These are phyloP conservation scores for Philereme vetulata DNA, from an alignment of 2,888 invertebrate species.

Conservation along the genomic window DNA sequence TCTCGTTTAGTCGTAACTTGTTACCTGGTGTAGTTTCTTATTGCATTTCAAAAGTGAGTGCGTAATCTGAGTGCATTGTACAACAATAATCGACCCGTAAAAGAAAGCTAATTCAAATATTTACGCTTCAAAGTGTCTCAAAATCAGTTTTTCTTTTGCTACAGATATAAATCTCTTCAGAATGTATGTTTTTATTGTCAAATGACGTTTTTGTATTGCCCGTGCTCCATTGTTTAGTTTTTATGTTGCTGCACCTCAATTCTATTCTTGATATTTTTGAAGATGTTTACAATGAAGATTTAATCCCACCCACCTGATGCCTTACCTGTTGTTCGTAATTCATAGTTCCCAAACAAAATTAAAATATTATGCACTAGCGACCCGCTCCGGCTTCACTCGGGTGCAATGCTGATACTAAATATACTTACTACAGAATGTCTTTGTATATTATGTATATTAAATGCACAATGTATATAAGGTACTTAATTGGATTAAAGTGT, in stretches of 20 bases:
- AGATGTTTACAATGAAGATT: slow-evolving; percentile 3
- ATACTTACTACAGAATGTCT: too few species aligned
- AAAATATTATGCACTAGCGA: background rate
- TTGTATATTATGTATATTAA: too few species aligned
- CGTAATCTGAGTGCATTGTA: background rate
- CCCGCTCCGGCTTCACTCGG: too few species aligned
- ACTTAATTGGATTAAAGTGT: too few species aligned
- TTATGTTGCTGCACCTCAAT: slow-evolving; percentile 23
- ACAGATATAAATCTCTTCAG: slow-evolving; percentile 6
- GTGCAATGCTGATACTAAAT: too few species aligned
- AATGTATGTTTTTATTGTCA: slow-evolving; percentile 30
- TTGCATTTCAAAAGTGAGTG: slow-evolving; percentile 2
- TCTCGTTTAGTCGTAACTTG: slow-evolving; percentile 15
- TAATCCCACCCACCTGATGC: slow-evolving; percentile 16
- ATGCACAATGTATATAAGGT: too few species aligned
- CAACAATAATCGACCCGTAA: background rate
- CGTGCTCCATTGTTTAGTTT: slow-evolving; percentile 30
- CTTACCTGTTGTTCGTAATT: slow-evolving; percentile 1
- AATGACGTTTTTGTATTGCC: slow-evolving; percentile 28
- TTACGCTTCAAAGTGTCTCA: background rate
- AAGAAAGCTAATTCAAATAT: too few species aligned
- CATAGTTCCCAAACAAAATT: background rate
- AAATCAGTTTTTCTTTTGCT: background rate
- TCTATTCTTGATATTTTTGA: slow-evolving; percentile 22
- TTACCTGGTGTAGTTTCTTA: slow-evolving; percentile 1